Percentiles rank a stretch among this genome's conserved stretches.
Evolutionary conservation across 2,797 vertebrate species (phyloP).

Genomic region (Hoplostethus atlanticus): DNA sequence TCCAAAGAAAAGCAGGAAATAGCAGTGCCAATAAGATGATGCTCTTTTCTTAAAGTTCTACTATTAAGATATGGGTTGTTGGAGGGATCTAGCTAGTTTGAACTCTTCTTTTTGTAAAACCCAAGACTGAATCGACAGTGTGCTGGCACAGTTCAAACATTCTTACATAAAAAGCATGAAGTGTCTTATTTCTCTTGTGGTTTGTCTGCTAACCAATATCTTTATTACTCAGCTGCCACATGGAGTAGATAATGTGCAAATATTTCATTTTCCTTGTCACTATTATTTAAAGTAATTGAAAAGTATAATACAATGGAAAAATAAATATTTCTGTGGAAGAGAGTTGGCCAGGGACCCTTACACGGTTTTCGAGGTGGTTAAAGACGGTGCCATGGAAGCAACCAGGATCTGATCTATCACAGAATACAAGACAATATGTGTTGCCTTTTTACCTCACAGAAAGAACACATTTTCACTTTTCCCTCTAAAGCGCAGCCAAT

Average conservation of each 20-base stretch:
- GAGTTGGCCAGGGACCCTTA: conserved; percentile 46
- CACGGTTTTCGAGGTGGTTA: conserved; percentile 35
- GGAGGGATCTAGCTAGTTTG: conserved; percentile 22
- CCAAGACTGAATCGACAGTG: conserved; percentile 16
- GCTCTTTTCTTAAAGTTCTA: conserved; percentile 20
- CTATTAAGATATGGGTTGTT: conserved; percentile 16
- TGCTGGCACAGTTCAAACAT: conserved; percentile 62
- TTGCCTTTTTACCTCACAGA: conserved; percentile 39
- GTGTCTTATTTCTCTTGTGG: conserved; percentile 23
- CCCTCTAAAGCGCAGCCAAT: conserved; percentile 18
- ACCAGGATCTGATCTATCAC: conserved; percentile 32
- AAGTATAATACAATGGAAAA: conserved; percentile 78
- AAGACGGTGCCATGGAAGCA: conserved; percentile 28
- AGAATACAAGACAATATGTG: conserved; percentile 34
- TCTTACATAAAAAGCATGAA: conserved; percentile 52
- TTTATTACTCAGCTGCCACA: conserved; percentile 95
- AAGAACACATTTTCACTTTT: conserved; percentile 13
- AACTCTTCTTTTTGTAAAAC: conserved; percentile 8
- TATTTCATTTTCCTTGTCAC: conserved; percentile 83
- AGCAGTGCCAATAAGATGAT: conserved; percentile 10
- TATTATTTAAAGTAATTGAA: conserved; percentile 75
- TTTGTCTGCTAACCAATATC: conserved; percentile 30
- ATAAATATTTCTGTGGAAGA: conserved; percentile 82
- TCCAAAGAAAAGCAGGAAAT: conserved; percentile 1
- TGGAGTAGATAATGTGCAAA: conserved; percentile 96